Conservation (phyloP, 1,140 invertebrate species). For the Hyles vespertilio region DNA sequence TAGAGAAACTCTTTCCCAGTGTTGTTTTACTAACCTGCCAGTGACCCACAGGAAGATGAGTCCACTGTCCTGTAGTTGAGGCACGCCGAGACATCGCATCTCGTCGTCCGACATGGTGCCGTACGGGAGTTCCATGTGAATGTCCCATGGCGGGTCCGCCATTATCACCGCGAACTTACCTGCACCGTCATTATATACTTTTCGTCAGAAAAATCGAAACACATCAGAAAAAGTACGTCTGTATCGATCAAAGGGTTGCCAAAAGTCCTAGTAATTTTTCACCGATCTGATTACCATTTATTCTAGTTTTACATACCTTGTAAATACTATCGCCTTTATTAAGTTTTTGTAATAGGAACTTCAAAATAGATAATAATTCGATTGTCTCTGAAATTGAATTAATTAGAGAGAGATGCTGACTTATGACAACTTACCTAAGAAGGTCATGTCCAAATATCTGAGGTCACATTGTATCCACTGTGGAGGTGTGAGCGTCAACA, state of each 20-base stretch:
- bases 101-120: constrained; percentile 99
- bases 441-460: constrained; percentile 95
- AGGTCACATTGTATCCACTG: constrained; percentile 99
- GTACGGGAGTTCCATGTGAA: constrained; percentile 98
- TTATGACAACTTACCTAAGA: constrained; percentile 80
- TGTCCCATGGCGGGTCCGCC: constrained; percentile 98
- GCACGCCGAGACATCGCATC: constrained; percentile 95
- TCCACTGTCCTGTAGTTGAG: constrained; percentile 94
- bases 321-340: too few species aligned
- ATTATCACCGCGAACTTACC: constrained; percentile 95
- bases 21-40: constrained; percentile 77
- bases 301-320: too few species aligned
- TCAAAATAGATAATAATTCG: too few species aligned
- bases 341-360: too few species aligned
- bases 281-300: too few species aligned
- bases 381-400: too few species aligned
- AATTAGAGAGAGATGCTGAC: too few species aligned
- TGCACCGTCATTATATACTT: constrained; percentile 21
- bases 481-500: constrained; percentile 87
- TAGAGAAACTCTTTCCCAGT: too few species aligned
- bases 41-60: constrained; percentile 99
- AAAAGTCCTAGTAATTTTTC: too few species aligned
- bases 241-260: too few species aligned
- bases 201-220: too few species aligned
- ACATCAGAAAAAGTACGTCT: too few species aligned